phyloP scores from a whole-genome alignment of 2,888 invertebrate genomes.

The Eristalis intricaria region DNA sequence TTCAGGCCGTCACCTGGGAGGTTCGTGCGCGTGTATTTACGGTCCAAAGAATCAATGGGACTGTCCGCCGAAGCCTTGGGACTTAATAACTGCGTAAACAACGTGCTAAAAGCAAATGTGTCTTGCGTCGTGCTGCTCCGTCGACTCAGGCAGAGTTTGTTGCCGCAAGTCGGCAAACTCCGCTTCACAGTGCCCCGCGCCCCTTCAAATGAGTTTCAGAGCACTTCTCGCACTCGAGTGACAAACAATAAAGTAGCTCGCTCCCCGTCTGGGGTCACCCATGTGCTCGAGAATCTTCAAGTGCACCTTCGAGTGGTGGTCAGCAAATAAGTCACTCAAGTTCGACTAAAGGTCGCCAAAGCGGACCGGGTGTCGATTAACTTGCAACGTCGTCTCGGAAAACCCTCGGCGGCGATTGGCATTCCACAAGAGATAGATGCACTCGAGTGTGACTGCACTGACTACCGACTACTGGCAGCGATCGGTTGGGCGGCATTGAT shows the following conservation, averaged over 20 bases:
- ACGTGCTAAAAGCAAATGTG: conserved; percentile 56
- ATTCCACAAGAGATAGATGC: not conserved
- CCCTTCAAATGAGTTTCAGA: not conserved
- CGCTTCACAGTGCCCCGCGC: not conserved
- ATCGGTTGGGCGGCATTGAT: not conserved
- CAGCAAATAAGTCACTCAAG: not conserved
- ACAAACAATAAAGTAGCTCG: not conserved
- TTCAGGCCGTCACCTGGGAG: not conserved
- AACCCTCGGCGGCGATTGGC: no score
- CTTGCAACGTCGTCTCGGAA: not conserved
- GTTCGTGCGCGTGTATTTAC: not conserved
- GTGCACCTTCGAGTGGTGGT: not conserved
- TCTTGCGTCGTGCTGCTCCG: conserved; percentile 27
- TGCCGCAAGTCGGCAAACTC: conserved; percentile 41
- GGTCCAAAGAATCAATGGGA: conserved; percentile 27
- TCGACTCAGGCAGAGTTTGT: conserved; percentile 41
- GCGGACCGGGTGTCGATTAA: not conserved
- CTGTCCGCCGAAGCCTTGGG: conserved; percentile 33
- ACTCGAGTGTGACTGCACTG: not conserved
- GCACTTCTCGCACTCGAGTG: not conserved
- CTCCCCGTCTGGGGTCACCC: not conserved
- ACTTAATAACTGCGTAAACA: conserved; percentile 58
- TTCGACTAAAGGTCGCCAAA: not conserved
- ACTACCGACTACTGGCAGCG: no score
- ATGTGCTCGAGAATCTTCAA: not conserved